Percentiles rank a stretch among this genome's conserved stretches.
Conservation (phyloP, 2,113 vertebrate species). For the Capreolus pygargus region DNA sequence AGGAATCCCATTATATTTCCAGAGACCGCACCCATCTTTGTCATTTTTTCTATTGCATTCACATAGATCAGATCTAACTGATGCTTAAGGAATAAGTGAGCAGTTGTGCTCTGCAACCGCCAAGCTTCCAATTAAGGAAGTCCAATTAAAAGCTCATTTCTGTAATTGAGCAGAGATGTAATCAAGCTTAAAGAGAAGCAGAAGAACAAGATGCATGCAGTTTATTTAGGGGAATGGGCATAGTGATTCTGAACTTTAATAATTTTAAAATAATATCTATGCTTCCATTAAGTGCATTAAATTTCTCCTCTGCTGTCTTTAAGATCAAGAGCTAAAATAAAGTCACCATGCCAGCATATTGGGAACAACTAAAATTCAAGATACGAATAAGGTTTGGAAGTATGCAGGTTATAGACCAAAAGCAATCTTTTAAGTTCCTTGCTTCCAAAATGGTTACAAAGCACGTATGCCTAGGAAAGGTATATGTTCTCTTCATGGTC, state of each 20-base stretch:
- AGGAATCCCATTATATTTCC: background rate
- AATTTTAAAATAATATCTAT: slow-evolving; percentile 31
- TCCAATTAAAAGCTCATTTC: slow-evolving; percentile 74
- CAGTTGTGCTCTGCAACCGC: slow-evolving; percentile 37
- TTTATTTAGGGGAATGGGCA: slow-evolving; percentile 41
- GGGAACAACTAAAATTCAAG: slow-evolving; percentile 23
- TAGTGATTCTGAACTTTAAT: slow-evolving; percentile 9
- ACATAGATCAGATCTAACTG: slow-evolving; percentile 47
- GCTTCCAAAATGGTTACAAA: slow-evolving; percentile 9
- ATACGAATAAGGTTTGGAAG: background rate
- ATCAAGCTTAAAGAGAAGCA: slow-evolving; percentile 64
- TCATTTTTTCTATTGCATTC: slow-evolving; percentile 42
- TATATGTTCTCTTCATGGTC: background rate
- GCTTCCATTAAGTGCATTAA: background rate
- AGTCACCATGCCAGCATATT: background rate
- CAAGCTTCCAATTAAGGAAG: slow-evolving; percentile 67
- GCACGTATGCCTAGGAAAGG: background rate
- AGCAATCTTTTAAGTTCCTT: background rate
- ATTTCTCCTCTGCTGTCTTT: slow-evolving; percentile 4
- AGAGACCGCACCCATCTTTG: background rate
- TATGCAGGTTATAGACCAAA: background rate
- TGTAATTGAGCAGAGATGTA: slow-evolving; percentile 70
- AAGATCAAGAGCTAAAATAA: slow-evolving; percentile 5
- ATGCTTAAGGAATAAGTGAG: slow-evolving; percentile 50
- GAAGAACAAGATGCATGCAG: slow-evolving; percentile 37